Evolutionary conservation across 1,140 invertebrate genomes (phyloP).

Genomic region (Apis florea): DNA sequence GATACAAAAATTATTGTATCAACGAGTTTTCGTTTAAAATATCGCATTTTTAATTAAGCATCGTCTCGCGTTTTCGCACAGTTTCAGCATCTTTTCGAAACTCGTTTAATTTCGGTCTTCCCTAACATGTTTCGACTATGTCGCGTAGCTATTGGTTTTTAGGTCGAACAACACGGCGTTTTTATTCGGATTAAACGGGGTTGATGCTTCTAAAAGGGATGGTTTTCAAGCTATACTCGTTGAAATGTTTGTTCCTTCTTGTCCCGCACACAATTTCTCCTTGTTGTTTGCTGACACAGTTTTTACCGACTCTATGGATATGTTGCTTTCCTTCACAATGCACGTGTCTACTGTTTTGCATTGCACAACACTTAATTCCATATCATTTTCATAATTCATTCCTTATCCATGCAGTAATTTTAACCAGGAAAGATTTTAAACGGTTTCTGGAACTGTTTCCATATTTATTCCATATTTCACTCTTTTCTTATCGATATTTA

Average conservation of each 20-base stretch:
- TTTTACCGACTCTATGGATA: conserved; percentile 2
- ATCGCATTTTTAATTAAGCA: not conserved
- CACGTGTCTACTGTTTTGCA: not conserved
- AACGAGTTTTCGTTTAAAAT: not conserved
- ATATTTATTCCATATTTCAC: no score
- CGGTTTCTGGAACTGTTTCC: not conserved
- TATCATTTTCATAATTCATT: not conserved
- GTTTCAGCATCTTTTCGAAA: not conserved
- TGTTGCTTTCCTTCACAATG: not conserved
- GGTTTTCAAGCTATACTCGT: conserved; percentile 5
- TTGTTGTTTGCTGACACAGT: conserved; percentile 13
- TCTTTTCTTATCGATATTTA: not conserved
- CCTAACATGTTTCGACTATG: not conserved
- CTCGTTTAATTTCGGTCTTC: not conserved
- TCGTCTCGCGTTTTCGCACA: not conserved
- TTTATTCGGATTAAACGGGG: conserved; percentile 22
- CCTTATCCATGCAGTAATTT: not conserved
- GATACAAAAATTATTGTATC: no score
- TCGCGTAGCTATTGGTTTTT: conserved; percentile 20
- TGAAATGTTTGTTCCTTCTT: conserved; percentile 34
- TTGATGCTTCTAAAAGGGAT: conserved; percentile 5
- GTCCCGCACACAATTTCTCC: not conserved
- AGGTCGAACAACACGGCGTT: conserved; percentile 21
- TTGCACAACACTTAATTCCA: not conserved
- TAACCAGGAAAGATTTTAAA: not conserved